Base-by-base conservation (phyloP, 2,888 invertebrate genomes). In the Macroteleia sp. region DNA sequence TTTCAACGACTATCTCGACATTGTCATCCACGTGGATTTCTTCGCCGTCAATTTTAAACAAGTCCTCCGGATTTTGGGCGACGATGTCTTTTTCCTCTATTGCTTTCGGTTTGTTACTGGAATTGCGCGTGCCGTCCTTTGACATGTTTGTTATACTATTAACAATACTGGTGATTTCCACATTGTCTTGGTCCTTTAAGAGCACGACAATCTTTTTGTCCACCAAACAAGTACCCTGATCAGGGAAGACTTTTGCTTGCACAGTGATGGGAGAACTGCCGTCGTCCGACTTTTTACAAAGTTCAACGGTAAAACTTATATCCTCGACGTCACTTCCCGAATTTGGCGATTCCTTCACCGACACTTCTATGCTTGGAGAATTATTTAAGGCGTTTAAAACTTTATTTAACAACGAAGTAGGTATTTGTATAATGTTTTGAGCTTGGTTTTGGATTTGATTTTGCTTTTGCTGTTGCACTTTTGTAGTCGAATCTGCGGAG, bases 1-100 rank as follows among this genome's bases (percentile, higher is more conserved):
- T 90, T 3, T 86, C 80, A 6, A 82, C 82, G 0, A 88, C 75
- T 6, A 86, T 88, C 19, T 90, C 90, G 20, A 91, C 87, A 28
- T 91, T 91, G 22, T 91, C 90, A 50, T 91, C 90, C 9, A 91
- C 91, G 3, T 88, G 87, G 8, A 91, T 90, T 32, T 91, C 91
- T 59, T 91, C 89, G 0, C 91, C 91, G 25, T 91, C 91, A 48
- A 91, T 85, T 28, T 85, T 85, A 39, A 87, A 91, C 0, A 91
- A 77, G 9, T 91, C 88, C 36, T 90, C 90, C 0, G 91, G 91
- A 80, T 91, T 90, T 17, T 86, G 85, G 1, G 87, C 77, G 0
- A 82, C 83, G 6, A 83, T 84, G 52, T 86, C 66, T 10, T 86
- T 84, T 22, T 88, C 86, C 22, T 90, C 90, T 32, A 88, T 83